Conservation (phyloP, 92 coral and sea anemone species). For the Parazoanthus atlanticus region DNA sequence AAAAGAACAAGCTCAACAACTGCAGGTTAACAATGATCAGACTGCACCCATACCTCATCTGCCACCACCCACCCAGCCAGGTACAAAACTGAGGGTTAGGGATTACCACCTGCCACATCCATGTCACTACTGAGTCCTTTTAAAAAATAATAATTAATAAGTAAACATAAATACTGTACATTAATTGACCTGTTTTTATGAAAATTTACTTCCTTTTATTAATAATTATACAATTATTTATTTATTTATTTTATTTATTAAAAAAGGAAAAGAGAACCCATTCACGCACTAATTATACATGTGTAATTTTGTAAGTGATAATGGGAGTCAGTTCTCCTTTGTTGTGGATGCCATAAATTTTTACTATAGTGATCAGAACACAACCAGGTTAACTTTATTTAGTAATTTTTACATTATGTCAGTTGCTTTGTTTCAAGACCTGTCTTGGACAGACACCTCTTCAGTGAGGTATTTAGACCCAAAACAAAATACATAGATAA, state of each 20-base stretch:
- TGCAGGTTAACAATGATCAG: background rate
- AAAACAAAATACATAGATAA: too few relatives aligned
- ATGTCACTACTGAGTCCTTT: background rate
- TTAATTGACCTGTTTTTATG: too few relatives aligned
- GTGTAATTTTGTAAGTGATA: background rate
- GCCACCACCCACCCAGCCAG: background rate
- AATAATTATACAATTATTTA: too few relatives aligned
- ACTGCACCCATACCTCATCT: background rate
- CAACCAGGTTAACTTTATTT: background rate
- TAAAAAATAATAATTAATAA: too few relatives aligned
- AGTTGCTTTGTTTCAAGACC: background rate
- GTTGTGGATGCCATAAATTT: background rate
- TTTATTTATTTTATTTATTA: too few relatives aligned
- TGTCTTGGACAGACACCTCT: background rate
- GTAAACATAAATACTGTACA: background rate
- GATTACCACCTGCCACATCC: background rate
- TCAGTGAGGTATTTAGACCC: background rate
- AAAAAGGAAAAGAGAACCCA: background rate
- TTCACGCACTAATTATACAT: background rate
- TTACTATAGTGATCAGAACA: background rate
- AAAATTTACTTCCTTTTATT: background rate
- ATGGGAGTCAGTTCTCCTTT: background rate
- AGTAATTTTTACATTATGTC: background rate
- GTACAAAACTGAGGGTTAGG: background rate
- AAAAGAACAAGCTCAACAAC: conserved; percentile 20